phyloP scores from a whole-genome alignment of 2,888 invertebrate species.

The Chrysomela aeneicollis region DNA sequence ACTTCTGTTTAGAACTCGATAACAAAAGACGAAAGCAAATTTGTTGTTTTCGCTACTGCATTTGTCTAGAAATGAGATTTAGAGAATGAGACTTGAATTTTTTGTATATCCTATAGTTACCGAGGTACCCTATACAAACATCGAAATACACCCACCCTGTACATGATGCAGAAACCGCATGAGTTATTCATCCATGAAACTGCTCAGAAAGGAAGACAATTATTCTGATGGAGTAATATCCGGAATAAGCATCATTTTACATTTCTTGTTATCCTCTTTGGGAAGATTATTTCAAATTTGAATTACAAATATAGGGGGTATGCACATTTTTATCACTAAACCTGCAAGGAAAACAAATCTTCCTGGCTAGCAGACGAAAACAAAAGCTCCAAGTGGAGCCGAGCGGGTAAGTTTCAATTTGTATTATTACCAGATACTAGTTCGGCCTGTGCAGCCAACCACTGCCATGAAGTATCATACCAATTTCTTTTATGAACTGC shows the following conservation, averaged over 20 bases:
- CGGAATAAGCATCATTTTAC: constrained; percentile 14
- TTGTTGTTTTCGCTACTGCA: no score
- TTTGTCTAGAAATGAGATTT: no score
- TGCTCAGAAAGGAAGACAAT: constrained; percentile 15
- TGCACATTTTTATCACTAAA: constrained; percentile 23
- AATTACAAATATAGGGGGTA: constrained; percentile 27
- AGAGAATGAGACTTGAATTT: no score
- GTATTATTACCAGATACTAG: constrained; percentile 25
- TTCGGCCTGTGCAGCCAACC: constrained; percentile 18
- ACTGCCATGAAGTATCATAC: constrained; percentile 18
- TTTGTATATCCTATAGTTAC: no score
- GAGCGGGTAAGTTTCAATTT: constrained; percentile 27
- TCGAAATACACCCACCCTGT: no score
- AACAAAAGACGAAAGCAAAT: no score
- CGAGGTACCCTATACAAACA: no score
- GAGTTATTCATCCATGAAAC: background rate
- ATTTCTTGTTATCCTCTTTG: constrained; percentile 19
- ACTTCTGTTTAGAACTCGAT: no score
- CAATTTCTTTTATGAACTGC: constrained; percentile 21
- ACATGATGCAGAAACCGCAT: no score
- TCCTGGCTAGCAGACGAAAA: constrained; percentile 18
- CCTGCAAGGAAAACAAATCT: constrained; percentile 20
- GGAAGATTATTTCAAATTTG: constrained; percentile 23
- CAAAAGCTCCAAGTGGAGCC: constrained; percentile 10
- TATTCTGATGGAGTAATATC: constrained; percentile 19